Evolutionary conservation across 2,113 vertebrate species (phyloP), one percentile per base, ranked within the genome.

Genomic region (Hemiprocne comata): DNA sequence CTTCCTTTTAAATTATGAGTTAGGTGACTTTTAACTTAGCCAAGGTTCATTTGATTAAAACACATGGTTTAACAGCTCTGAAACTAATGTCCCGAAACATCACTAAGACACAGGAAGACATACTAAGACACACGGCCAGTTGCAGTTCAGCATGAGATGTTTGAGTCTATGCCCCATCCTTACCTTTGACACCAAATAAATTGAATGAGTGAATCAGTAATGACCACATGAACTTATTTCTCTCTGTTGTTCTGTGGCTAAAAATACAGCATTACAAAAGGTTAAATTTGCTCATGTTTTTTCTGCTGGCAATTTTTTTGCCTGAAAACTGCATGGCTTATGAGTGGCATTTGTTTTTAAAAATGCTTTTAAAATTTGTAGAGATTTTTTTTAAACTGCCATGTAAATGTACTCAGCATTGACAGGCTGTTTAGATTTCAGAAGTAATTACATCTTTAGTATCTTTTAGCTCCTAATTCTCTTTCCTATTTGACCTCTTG

Each of bases 401-500:
- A 53, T 62, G 78, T 94, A 61, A 71, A 73, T 80, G 57, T 73
- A 80, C 71, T 73, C 44, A 74, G 36, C 9, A 6, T 25, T 93
- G 94, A 92, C 89, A 94, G 55, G 46, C 48, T 97, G 85, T 95
- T 96, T 96, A 95, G 34, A 42, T 96, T 95, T 62, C 38, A 82
- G 53, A 94, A 95, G 50, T 91, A 94, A 94, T 95, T 87, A 77
- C 18, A 57, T 67, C 25, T 75, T 95, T 61, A 74, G 50, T 74
- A 34, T 42, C 26, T 71, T 91, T 94, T 90, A 79, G 53, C 31
- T 66, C 80, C 53, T 93, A 87, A 85, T 96, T 87, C 54, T 95
- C 88, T 96, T 90, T 74, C 42, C 55, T 93, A 74, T 92, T 86
- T 89, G 79, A 93, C 87, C 89, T 84, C 51, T 75, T 94, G 57